These are phyloP conservation scores for Microctonus hyperodae DNA, from an alignment of 2,888 invertebrate genomes.

Conservation along the genomic window DNA sequence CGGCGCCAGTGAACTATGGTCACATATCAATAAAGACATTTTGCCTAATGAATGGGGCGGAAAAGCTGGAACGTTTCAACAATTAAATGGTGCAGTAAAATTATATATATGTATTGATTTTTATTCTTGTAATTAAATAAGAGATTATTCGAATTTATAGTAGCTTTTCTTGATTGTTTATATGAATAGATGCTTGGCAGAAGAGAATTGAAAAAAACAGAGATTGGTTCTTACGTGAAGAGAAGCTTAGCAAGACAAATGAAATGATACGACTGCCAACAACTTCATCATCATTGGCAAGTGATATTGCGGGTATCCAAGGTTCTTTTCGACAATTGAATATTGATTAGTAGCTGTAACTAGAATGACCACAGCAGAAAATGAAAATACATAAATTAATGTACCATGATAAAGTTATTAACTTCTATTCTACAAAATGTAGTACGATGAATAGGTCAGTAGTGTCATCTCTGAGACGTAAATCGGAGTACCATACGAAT, in stretches of 20 bases:
- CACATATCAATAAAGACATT: slow-evolving; percentile 59
- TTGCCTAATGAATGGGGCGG: slow-evolving; percentile 64
- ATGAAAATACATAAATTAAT: too few relatives aligned
- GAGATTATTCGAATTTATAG: not conserved
- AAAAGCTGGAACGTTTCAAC: slow-evolving; percentile 56
- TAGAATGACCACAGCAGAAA: too few relatives aligned
- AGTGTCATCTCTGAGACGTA: too few relatives aligned
- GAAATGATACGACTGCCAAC: slow-evolving; percentile 52
- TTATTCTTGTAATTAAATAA: not conserved
- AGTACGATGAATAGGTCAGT: not conserved
- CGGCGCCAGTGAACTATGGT: slow-evolving; percentile 58
- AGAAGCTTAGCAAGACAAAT: slow-evolving; percentile 55
- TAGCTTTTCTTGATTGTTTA: slow-evolving; percentile 34
- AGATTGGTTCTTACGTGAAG: slow-evolving; percentile 59
- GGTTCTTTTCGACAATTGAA: slow-evolving; percentile 58
- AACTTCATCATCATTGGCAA: slow-evolving; percentile 43
- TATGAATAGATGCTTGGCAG: slow-evolving; percentile 53
- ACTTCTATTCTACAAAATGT: too few relatives aligned
- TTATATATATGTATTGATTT: slow-evolving; percentile 1
- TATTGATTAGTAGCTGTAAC: slow-evolving; percentile 59
- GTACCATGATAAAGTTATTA: too few relatives aligned
- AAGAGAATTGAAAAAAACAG: slow-evolving; percentile 54
- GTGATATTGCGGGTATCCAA: slow-evolving; percentile 54
- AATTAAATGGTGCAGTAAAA: slow-evolving; percentile 51
- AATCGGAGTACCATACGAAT: too few relatives aligned